Evolutionary conservation across 2,797 vertebrate species (phyloP), one percentile per base, ranked within the genome.

Genomic region (Sandelia bainsii): DNA sequence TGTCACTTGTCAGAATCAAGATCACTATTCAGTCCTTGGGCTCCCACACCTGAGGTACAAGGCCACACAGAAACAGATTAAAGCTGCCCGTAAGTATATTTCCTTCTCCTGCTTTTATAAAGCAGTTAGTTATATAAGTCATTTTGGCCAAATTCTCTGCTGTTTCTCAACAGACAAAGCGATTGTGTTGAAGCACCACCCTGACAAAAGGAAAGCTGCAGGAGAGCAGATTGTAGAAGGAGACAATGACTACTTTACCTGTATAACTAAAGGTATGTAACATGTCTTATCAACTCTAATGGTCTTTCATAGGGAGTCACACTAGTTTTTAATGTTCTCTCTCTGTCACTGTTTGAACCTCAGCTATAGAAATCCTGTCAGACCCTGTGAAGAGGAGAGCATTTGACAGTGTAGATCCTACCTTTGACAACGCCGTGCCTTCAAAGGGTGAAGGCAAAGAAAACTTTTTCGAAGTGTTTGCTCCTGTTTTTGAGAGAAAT

Each of bases 181-280:
- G 1, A 99, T 99, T 90, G 98, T 99, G 88, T 90, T 99, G 92
- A 99, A 98, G 90, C 98, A 99, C 89, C 98, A 99, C 57, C 98
- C 98, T 2, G 98, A 99, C 92, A 99, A 99, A 85, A 93, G 98
- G 91, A 99, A 98, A 97, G 97, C 98, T 75, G 96, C 97, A 7
- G 98, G 98, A 61, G 98, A 99, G 72, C 96, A 96, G 91, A 99
- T 99, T 44, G 95, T 95, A 65, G 97, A 99, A 91, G 98, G 85
- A 79, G 92, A 99, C 89, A 99, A 99, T 25, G 98, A 99, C 90
- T 99, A 99, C 83, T 95, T 95, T 51, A 95, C 94, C 60, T 95
- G 95, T 61, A 95, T 95, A 59, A 95, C 95, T 78, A 95, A 95
- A 95, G 95, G 95, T 95, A 66, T 3, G 2, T 6, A 13, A 6